Percentiles rank a stretch among this genome's conserved stretches.
Conservation (phyloP, 2,797 vertebrate genomes). For the Ctenopoma multispine region DNA sequence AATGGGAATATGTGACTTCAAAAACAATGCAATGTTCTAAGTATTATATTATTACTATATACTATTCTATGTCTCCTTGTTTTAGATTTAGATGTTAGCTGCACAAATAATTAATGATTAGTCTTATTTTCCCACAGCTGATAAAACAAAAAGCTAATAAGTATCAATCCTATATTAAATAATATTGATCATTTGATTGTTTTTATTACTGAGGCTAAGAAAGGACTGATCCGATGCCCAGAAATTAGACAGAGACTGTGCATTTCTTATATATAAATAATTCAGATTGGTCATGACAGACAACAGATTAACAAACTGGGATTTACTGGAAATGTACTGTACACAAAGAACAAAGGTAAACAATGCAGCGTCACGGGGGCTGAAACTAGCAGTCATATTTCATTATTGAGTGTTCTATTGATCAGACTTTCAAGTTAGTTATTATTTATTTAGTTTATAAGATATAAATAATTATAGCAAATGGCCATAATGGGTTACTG, state of each 20-base stretch:
- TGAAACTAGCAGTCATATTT: constrained; percentile 6
- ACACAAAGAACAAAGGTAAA: background rate
- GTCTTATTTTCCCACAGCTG: constrained; percentile 4
- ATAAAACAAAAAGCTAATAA: constrained; percentile 51
- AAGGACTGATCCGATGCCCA: constrained; percentile 23
- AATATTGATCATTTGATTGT: constrained; percentile 38
- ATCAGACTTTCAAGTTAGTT: constrained; percentile 11
- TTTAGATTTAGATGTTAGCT: constrained; percentile 17
- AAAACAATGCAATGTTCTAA: background rate
- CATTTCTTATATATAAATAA: constrained; percentile 42
- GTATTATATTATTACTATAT: constrained; percentile 2
- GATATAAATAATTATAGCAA: constrained; percentile 17
- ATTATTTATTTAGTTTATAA: constrained; percentile 3
- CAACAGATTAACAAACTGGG: constrained; percentile 20
- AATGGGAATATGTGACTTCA: constrained; percentile 2
- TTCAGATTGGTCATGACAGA: constrained; percentile 22
- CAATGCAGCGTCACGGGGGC: too few relatives aligned
- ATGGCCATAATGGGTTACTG: background rate
- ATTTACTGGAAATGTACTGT: background rate
- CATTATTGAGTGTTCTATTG: constrained; percentile 24
- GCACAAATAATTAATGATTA: constrained; percentile 25
- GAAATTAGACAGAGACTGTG: constrained; percentile 37
- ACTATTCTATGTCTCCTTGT: background rate
- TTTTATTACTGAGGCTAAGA: constrained; percentile 8
- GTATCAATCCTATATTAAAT: constrained; percentile 33